Percentiles rank a stretch among this genome's conserved stretches.
Evolutionary conservation across 2,888 invertebrate genomes (phyloP).

Genomic region (Xylophagus ater): DNA sequence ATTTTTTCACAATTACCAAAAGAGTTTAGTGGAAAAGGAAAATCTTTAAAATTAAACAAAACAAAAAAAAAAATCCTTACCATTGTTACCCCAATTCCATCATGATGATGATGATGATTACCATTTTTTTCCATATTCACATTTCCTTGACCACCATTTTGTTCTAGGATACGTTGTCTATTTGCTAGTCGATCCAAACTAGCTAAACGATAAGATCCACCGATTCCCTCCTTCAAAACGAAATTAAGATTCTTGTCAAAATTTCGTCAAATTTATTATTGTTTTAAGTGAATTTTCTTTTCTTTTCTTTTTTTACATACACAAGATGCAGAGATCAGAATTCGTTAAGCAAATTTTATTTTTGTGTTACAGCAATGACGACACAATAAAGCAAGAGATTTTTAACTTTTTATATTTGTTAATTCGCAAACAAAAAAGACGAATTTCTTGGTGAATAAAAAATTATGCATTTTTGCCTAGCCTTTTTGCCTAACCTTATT

Average conservation of each 20-base stretch:
- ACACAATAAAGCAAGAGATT: constrained; percentile 4
- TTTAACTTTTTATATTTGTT: too few species aligned
- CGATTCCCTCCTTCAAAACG: constrained; percentile 46
- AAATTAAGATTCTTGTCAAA: background rate
- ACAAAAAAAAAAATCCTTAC: constrained; percentile 13
- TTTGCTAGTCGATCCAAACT: constrained; percentile 73
- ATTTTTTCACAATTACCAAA: too few species aligned
- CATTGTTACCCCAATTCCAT: constrained; percentile 12
- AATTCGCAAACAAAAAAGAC: too few species aligned
- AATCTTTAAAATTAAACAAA: constrained; percentile 2
- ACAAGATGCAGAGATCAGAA: constrained; percentile 1
- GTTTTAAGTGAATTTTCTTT: background rate
- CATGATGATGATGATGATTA: constrained; percentile 18
- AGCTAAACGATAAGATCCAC: constrained; percentile 66
- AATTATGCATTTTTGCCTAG: too few species aligned
- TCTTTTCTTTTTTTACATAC: background rate
- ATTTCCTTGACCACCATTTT: constrained; percentile 30
- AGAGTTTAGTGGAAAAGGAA: too few species aligned
- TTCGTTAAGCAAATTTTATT: constrained; percentile 2
- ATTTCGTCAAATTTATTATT: background rate
- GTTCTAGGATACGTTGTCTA: constrained; percentile 69
- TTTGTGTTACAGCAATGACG: constrained; percentile 7
- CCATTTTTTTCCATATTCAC: constrained; percentile 22
- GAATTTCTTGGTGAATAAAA: too few species aligned
- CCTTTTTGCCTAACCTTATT: too few species aligned